These are phyloP conservation scores for Microplitis mediator DNA, from an alignment of 1,140 invertebrate genomes.

Conservation along the genomic window DNA sequence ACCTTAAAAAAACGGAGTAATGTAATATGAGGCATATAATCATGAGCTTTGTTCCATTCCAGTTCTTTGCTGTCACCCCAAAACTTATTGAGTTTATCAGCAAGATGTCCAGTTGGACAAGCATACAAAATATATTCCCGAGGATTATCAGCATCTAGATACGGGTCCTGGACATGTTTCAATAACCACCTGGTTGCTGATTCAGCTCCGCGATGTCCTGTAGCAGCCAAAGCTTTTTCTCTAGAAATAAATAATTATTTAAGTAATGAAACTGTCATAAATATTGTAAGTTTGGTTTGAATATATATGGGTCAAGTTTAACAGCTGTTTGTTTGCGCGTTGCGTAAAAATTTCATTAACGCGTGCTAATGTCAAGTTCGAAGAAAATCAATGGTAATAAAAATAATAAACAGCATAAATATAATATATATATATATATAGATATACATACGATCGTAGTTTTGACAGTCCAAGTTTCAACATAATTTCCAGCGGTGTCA, in stretches of 20 bases:
- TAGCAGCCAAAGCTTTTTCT: constrained; percentile 88
- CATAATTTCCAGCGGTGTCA: constrained; percentile 78
- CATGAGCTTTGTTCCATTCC: constrained; percentile 88
- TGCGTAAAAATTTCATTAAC: not conserved
- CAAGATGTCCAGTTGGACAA: constrained; percentile 78
- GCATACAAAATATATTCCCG: constrained; percentile 86
- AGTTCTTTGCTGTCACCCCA: constrained; percentile 78
- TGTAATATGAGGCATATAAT: constrained; percentile 88
- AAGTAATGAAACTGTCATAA: not conserved
- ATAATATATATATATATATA: constrained; percentile 14
- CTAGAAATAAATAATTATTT: constrained; percentile 54
- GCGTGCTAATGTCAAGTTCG: not conserved
- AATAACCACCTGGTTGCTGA: constrained; percentile 88
- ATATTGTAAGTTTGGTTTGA: too few species aligned
- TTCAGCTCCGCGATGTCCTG: constrained; percentile 83
- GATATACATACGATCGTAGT: constrained; percentile 77
- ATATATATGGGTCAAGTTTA: constrained; percentile 30
- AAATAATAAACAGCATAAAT: not conserved
- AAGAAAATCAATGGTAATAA: not conserved
- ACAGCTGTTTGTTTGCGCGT: constrained; percentile 51
- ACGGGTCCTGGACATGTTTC: constrained; percentile 84
- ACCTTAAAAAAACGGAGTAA: constrained; percentile 89
- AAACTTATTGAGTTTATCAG: constrained; percentile 75
- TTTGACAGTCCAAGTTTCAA: constrained; percentile 87
- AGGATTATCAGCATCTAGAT: constrained; percentile 74